Evolutionary conservation across 1,140 invertebrate species (phyloP), one percentile per base, ranked within the genome.

Genomic region (Tetraneura akinire): DNA sequence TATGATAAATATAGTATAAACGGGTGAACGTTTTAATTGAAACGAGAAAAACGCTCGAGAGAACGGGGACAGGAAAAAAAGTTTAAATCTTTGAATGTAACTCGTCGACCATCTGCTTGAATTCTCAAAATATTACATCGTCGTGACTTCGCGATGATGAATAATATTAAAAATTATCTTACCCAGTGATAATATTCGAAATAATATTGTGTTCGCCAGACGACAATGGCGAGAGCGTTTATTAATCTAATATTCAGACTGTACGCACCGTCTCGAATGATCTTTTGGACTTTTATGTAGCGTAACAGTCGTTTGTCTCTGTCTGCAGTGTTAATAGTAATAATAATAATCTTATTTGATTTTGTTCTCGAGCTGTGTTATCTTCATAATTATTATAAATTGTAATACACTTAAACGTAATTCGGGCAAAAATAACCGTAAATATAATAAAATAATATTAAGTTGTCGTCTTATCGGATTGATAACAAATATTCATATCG

Each of bases 101-200:
- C 3, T 37, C 32, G 32, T 37, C 32, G 32, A 9, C 26, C 57
- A 62, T 62, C 26, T 62, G 57, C 16, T 62, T 9, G 9, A 62
- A 29, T 29, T 62, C 57, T 32, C 57, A 62, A 62, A 37, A 62
- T 62, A 29, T 14, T 16, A n/a, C n/a, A n/a, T n/a, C n/a, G n/a
- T 32, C 21, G 42, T 42, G 32, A 66, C n/a, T 66, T 37, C 4
- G n/a, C n/a, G 37, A 42, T 13, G 32, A 45, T 37, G 62, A 42
- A 66, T n/a, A n/a, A n/a, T 66, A 42, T 66, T 14, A 66, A 66
- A 42, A 42, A 42, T 32, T 26, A 57, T 57, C 23, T 37, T 57
- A 23, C 11, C 4, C 1, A 60, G 57, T n/a, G 32, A 66, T 37
- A 66, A 42, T 66, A 42, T 66, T 66, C n/a, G 18, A n/a, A 37